These are phyloP conservation scores for Zelostemma sp. DNA, from an alignment of 1,140 invertebrate genomes.

Conservation along the genomic window DNA sequence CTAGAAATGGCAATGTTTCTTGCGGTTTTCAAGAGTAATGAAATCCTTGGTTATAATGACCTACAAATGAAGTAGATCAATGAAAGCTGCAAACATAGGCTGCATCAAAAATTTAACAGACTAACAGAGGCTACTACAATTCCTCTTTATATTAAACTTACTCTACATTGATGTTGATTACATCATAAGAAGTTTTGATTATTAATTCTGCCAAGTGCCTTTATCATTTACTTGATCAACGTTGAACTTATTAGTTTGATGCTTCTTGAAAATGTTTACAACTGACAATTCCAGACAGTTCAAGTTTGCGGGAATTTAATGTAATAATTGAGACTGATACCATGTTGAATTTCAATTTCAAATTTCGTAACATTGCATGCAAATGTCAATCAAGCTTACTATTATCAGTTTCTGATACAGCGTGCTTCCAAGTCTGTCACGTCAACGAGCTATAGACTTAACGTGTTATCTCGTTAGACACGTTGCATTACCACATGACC, in stretches of 20 bases:
- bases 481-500: neutral
- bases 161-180: neutral
- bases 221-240: neutral
- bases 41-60: constrained; percentile 43
- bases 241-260: too few relatives aligned
- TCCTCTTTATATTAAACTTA: constrained; percentile 17
- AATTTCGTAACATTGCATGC: constrained; percentile 16
- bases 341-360: neutral
- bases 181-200: neutral
- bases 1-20: too few relatives aligned
- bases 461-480: constrained; percentile 5
- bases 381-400: constrained; percentile 33
- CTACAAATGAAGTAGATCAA: constrained; percentile 36
- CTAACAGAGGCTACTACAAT: constrained; percentile 24
- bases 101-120: constrained; percentile 35
- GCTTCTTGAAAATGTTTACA: too few relatives aligned
- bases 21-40: constrained; percentile 11
- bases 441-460: constrained; percentile 20
- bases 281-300: too few relatives aligned
- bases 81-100: constrained; percentile 35
- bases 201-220: neutral
- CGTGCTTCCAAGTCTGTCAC: constrained; percentile 35
- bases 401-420: constrained; percentile 37
- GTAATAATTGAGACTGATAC: too few relatives aligned
- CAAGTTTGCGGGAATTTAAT: too few relatives aligned